Percentiles rank a stretch among this genome's conserved stretches.
phyloP scores from a whole-genome alignment of 2,113 vertebrate genomes.

The Centropus unirufus region DNA sequence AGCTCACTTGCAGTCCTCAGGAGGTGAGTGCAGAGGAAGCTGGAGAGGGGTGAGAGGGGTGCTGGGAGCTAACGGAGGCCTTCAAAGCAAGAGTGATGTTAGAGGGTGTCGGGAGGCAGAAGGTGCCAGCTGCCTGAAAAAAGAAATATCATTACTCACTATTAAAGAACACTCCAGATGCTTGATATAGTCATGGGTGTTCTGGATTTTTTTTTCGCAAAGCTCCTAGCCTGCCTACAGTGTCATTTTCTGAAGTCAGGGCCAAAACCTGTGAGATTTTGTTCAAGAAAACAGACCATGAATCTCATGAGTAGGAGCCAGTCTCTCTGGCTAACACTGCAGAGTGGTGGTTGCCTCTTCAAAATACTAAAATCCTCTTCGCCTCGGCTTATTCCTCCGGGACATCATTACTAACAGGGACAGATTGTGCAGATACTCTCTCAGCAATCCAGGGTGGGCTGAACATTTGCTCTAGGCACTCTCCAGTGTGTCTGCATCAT shows the following conservation, averaged over 20 bases:
- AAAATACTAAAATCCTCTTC: conserved; percentile 27
- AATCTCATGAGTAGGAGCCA: conserved; percentile 28
- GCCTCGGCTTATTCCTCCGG: neutral
- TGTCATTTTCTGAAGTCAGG: conserved; percentile 14
- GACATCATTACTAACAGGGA: conserved; percentile 49
- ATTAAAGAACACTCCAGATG: conserved; percentile 70
- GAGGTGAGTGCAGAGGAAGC: conserved; percentile 10
- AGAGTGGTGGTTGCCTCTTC: conserved; percentile 38
- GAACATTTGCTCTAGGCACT: conserved; percentile 54
- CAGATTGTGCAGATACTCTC: conserved; percentile 54
- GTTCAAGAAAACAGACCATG: neutral
- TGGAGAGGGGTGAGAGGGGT: conserved; percentile 20
- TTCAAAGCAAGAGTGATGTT: conserved; percentile 67
- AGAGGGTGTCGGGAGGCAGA: conserved; percentile 59
- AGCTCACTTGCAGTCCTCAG: neutral
- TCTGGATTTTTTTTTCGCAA: conserved; percentile 19
- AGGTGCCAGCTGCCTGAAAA: conserved; percentile 71
- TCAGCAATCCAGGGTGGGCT: conserved; percentile 28
- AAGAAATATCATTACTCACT: conserved; percentile 70
- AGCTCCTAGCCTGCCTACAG: neutral
- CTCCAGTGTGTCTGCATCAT: conserved; percentile 48
- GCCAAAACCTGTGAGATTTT: conserved; percentile 1
- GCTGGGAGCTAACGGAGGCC: conserved; percentile 44
- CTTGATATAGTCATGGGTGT: conserved; percentile 59
- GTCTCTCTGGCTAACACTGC: neutral